These are phyloP conservation scores for Cheilinus undulatus DNA, from an alignment of 2,113 vertebrate species.

Conservation along the genomic window DNA sequence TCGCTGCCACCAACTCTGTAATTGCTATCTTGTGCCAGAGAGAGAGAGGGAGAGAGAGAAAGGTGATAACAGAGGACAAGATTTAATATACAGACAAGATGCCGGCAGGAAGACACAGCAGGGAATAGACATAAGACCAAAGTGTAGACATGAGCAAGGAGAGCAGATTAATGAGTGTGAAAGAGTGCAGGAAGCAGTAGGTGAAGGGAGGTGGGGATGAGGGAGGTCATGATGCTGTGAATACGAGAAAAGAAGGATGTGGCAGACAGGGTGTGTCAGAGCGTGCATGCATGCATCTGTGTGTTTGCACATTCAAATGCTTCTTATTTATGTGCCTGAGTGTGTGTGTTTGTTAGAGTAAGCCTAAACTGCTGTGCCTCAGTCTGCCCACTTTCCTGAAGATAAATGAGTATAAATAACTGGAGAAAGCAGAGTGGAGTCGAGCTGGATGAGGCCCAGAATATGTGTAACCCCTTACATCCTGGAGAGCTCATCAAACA, in stretches of 20 bases:
- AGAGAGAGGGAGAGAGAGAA: constrained; percentile 23
- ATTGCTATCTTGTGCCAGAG: constrained; percentile 66
- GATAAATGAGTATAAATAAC: constrained; percentile 83
- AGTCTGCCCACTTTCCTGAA: constrained; percentile 65
- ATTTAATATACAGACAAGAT: constrained; percentile 44
- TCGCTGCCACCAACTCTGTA: constrained; percentile 46
- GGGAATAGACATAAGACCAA: constrained; percentile 9
- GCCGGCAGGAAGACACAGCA: constrained; percentile 36
- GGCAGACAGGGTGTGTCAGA: constrained; percentile 57
- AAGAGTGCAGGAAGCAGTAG: constrained; percentile 8
- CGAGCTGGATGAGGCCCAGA: constrained; percentile 64
- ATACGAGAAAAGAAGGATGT: too few relatives aligned
- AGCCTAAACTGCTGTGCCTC: constrained; percentile 61
- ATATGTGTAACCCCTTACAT: constrained; percentile 67
- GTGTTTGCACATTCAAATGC: constrained; percentile 23
- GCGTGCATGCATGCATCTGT: constrained; percentile 36
- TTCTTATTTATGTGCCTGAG: constrained; percentile 18
- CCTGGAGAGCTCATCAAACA: constrained; percentile 52
- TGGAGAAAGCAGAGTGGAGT: constrained; percentile 62
- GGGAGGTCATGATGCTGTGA: constrained; percentile 7
- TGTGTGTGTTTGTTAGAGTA: constrained; percentile 26
- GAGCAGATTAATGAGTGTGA: constrained; percentile 29
- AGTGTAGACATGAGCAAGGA: constrained; percentile 34
- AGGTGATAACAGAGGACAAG: constrained; percentile 46
- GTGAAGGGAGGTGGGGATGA: background rate